A percentile compares a stretch with the other conserved stretches of the same genome.
Evolutionary conservation across 2,888 invertebrate genomes (phyloP).

Genomic region (Dryomyza anilis): DNA sequence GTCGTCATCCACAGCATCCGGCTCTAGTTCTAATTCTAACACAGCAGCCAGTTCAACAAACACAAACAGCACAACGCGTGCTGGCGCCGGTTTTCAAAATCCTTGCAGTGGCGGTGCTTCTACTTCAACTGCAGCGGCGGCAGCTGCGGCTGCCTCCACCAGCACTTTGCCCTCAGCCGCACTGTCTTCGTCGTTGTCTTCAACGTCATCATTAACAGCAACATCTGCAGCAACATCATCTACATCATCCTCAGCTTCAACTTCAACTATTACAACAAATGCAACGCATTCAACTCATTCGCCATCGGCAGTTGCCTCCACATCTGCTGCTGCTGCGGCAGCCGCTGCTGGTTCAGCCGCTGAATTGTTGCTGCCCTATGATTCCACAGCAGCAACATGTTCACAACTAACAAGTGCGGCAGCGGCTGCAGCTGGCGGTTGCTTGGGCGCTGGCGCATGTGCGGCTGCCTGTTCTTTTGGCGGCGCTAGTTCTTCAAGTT

Average conservation of each 20-base stretch:
- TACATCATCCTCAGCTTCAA: constrained; percentile 32
- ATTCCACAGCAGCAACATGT: constrained; percentile 13
- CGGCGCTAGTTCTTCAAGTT: constrained; percentile 6
- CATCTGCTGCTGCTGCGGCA: constrained; percentile 37
- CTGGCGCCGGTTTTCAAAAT: constrained; percentile 33
- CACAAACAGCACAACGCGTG: constrained; percentile 4
- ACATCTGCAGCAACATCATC: constrained; percentile 36
- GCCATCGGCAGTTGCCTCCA: constrained; percentile 31
- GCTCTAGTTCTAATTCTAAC: background rate
- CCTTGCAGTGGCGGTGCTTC: constrained; percentile 45
- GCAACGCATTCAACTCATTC: constrained; percentile 22
- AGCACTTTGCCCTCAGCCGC: no score
- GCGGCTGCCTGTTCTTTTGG: constrained; percentile 26
- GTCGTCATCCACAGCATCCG: constrained; percentile 4
- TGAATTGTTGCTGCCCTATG: constrained; percentile 9
- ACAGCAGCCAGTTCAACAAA: background rate
- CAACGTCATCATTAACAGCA: constrained; percentile 29
- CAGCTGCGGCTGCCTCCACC: no score
- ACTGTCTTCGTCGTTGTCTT: no score
- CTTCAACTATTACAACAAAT: no score
- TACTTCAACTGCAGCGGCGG: constrained; percentile 21
- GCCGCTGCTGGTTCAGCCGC: constrained; percentile 30
- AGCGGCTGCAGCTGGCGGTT: background rate
- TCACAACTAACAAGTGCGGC: background rate
- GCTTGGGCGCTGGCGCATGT: background rate